Percentiles rank a stretch among this genome's conserved stretches.
Conservation (phyloP, 2,113 vertebrate species). For the Tetrax tetrax region DNA sequence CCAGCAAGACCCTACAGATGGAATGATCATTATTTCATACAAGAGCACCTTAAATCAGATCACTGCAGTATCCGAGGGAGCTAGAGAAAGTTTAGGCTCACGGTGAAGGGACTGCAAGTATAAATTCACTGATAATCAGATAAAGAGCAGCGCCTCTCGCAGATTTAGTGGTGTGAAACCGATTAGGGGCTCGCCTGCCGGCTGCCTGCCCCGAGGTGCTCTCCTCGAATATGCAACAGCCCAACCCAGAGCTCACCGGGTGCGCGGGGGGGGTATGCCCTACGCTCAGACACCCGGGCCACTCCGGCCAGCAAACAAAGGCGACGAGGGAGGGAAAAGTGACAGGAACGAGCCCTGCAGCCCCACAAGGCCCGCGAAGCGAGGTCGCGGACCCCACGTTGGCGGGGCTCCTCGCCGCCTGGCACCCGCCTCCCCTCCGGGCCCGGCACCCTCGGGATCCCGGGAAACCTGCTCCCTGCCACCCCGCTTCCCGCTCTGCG, state of each 20-base stretch:
- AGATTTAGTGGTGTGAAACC: background rate
- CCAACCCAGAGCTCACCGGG: background rate
- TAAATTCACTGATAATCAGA: background rate
- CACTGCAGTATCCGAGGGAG: background rate
- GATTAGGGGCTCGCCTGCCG: background rate
- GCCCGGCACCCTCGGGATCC: background rate
- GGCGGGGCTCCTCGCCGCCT: background rate
- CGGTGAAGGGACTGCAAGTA: background rate
- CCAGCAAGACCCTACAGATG: background rate
- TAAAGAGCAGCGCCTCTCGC: background rate
- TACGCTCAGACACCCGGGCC: too few species aligned
- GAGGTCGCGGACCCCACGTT: background rate
- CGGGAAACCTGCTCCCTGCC: background rate
- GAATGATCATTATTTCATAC: background rate
- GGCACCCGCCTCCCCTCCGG: background rate
- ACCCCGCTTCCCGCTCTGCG: background rate
- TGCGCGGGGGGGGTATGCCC: background rate
- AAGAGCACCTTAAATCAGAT: background rate
- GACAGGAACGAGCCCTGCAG: background rate
- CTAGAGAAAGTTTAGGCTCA: background rate
- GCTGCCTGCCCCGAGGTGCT: background rate
- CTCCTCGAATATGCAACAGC: background rate
- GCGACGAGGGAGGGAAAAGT: background rate
- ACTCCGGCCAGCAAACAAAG: constrained; percentile 12
- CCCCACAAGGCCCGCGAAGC: background rate